These are phyloP conservation scores for Nomada fabriciana DNA, from an alignment of 2,888 invertebrate genomes.

Conservation along the genomic window DNA sequence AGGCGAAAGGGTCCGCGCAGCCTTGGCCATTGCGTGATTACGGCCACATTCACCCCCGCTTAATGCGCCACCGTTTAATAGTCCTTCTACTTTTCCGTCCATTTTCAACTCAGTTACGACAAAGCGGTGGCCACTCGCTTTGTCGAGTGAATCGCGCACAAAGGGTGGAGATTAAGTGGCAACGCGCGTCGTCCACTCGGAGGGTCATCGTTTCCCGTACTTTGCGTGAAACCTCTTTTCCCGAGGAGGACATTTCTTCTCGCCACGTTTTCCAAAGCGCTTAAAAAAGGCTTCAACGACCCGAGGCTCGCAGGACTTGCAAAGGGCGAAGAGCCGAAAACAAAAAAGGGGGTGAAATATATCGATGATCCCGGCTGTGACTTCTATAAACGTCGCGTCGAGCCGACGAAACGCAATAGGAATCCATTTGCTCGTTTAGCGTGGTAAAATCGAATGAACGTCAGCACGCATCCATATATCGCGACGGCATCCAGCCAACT, in stretches of 20 bases:
- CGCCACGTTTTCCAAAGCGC: not conserved
- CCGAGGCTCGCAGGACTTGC: not conserved
- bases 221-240: not conserved
- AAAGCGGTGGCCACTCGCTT: slow-evolving; percentile 24
- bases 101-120: slow-evolving; percentile 12
- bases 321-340: not conserved
- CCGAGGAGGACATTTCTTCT: not conserved
- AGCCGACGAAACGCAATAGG: slow-evolving; percentile 1
- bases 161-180: not conserved
- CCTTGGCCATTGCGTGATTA: slow-evolving; percentile 43
- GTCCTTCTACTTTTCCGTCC: slow-evolving; percentile 3
- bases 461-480: slow-evolving; percentile 41
- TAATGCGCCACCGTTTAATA: slow-evolving; percentile 36
- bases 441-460: slow-evolving; percentile 59
- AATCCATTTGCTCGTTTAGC: slow-evolving; percentile 57
- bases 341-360: not conserved
- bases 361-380: not conserved
- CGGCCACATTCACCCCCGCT: slow-evolving; percentile 22
- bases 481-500: slow-evolving; percentile 9
- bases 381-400: slow-evolving; percentile 27
- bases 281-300: not conserved
- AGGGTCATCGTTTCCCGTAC: not conserved
- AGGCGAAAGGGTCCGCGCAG: not conserved
- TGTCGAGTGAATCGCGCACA: not conserved
- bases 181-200: not conserved